Evolutionary conservation across 1,140 invertebrate genomes (phyloP), one percentile per base, ranked within the genome.

Genomic region (Drosophila insularis): DNA sequence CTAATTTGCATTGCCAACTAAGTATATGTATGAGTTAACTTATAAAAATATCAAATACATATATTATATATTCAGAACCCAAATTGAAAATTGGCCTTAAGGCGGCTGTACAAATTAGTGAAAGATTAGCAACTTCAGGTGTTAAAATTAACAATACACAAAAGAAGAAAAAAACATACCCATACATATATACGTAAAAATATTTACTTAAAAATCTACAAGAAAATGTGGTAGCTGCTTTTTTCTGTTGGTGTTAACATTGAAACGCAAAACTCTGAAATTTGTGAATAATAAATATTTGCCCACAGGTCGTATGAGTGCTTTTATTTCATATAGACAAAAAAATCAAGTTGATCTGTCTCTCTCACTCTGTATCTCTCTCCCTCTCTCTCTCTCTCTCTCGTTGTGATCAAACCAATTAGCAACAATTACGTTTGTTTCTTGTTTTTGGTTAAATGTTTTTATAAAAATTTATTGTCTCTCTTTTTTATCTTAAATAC

Each of bases 101-200:
- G 43, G 17, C 43, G 43, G 17, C 43, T 50, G 43, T 43, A 56
- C 74, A 74, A 60, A 56, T 74, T 56, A 46, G 46, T 62, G 56
- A 61, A 68, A 74, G 71, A 85, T 85, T 85, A 85, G 63, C 81
- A 86, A 65, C 64, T 77, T 67, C 70, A 86, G 74, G 78, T 71
- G 81, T 87, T 68, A 81, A 87, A 71, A 62, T 71, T 63, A 74
- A 80, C 64, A 80, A 77, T 76, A 66, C 59, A 50, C 73, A 74
- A 67, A 68, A 54, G 56, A 58, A 66, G 62, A 76, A 58, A 40
- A 68, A 63, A 63, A 63, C 46, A 64, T 17, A 46, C 3, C 7
- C 5, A 27, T 27, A 46, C 17, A 46, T 46, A 46, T 46, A 17
- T 46, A 46, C 7, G 21, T 31, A 14, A 80, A 68, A 76, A 76